A percentile compares a stretch with the other conserved stretches of the same genome.
These are phyloP conservation scores for Periophthalmus magnuspinnatus DNA, from an alignment of 2,797 vertebrate species.

Conservation along the genomic window DNA sequence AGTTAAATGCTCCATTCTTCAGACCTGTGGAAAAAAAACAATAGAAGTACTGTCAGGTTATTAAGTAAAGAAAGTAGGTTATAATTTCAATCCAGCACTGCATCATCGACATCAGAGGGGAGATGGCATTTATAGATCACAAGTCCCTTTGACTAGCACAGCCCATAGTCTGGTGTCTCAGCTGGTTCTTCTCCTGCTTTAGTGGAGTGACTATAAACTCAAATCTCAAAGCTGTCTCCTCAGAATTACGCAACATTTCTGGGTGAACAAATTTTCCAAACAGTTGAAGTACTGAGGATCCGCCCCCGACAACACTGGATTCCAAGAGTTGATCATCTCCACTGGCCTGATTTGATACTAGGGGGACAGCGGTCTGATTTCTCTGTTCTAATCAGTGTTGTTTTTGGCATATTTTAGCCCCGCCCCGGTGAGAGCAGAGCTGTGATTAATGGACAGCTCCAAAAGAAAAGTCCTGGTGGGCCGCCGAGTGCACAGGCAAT, in stretches of 20 bases:
- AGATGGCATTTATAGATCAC: neutral
- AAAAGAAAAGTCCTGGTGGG: conserved; percentile 10
- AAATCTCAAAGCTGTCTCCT: neutral
- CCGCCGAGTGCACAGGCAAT: conserved; percentile 11
- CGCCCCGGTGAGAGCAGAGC: conserved; percentile 20
- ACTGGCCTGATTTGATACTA: conserved; percentile 11
- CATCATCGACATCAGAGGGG: neutral
- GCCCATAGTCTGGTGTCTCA: neutral
- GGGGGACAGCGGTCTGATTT: conserved; percentile 13
- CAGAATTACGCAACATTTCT: neutral
- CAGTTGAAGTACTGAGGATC: neutral
- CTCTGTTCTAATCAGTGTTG: conserved; percentile 30
- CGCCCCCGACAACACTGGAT: neutral
- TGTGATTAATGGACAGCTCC: conserved; percentile 24
- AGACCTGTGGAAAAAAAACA: no score
- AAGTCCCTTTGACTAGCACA: neutral
- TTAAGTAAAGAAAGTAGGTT: no score
- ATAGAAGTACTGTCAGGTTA: neutral
- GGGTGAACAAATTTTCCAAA: neutral
- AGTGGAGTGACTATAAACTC: neutral
- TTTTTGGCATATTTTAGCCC: conserved; percentile 29
- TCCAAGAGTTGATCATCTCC: conserved; percentile 19
- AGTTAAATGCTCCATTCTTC: neutral
- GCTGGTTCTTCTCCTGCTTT: neutral
- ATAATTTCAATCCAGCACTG: neutral